A percentile compares a stretch with the other conserved stretches of the same genome.
phyloP scores from a whole-genome alignment of 2,113 vertebrate genomes.

The Bujurquina vittata region DNA sequence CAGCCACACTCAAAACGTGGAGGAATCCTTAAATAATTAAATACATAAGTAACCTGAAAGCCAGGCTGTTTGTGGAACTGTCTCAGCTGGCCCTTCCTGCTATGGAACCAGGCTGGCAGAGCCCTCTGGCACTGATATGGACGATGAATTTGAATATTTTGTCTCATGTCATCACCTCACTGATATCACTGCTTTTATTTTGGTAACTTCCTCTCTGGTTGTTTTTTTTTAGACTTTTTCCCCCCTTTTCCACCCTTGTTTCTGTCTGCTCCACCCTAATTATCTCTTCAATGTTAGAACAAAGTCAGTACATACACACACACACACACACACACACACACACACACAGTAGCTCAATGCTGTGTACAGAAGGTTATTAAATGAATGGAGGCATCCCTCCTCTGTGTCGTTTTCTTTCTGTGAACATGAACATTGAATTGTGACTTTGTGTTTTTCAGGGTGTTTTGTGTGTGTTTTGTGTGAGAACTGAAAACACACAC shows the following conservation, averaged over 20 bases:
- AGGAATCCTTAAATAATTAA: too few species aligned
- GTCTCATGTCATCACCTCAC: neutral
- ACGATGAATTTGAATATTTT: neutral
- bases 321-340: too few species aligned
- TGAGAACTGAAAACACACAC: neutral
- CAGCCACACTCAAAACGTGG: too few species aligned
- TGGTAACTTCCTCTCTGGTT: neutral
- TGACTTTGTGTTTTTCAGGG: neutral
- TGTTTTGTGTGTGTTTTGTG: neutral
- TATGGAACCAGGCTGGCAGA: too few species aligned
- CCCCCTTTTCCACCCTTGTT: too few species aligned
- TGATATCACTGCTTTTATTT: neutral
- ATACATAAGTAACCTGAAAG: too few species aligned
- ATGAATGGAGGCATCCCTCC: neutral
- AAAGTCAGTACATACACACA: too few species aligned
- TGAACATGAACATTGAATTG: neutral
- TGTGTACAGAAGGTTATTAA: too few species aligned
- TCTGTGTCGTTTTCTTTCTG: neutral
- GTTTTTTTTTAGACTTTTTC: too few species aligned
- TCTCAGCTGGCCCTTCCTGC: neutral
- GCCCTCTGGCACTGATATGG: neutral
- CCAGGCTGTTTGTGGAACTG: rapidly evolving
- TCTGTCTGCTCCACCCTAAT: too few species aligned
- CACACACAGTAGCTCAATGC: too few species aligned
- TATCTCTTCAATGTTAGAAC: too few species aligned